These are phyloP conservation scores for Gymnobelideus leadbeateri DNA, from an alignment of 2,113 vertebrate species.

Conservation along the genomic window DNA sequence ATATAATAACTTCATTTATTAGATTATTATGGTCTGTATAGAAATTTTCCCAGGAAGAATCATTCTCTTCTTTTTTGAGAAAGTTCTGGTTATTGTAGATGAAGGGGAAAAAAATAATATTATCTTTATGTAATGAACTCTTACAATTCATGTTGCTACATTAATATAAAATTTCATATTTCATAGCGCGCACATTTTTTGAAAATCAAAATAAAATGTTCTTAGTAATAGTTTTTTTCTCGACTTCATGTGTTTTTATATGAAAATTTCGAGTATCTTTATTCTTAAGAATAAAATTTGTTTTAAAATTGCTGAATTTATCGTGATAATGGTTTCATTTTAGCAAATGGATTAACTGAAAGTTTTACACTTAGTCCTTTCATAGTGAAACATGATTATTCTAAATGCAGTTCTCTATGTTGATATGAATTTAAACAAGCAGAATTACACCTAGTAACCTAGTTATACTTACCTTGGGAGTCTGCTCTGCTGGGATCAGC, in stretches of 20 bases:
- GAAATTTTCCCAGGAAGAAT: background rate
- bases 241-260: slow-evolving; percentile 4
- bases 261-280: slow-evolving; percentile 11
- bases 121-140: background rate
- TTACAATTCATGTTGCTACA: background rate
- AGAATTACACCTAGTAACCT: background rate
- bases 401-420: background rate
- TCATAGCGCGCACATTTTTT: slow-evolving; percentile 20
- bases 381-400: background rate
- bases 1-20: background rate
- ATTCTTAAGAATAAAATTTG: slow-evolving; percentile 24
- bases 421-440: background rate
- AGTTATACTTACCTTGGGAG: background rate
- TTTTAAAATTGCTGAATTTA: slow-evolving; percentile 13
- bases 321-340: slow-evolving; percentile 25
- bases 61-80: background rate
- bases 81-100: background rate
- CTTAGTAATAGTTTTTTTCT: slow-evolving; percentile 26
- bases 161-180: slow-evolving; percentile 20
- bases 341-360: background rate
- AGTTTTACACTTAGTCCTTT: background rate
- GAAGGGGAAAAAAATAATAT: background rate
- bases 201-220: slow-evolving; percentile 31
- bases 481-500: background rate
- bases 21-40: background rate